phyloP scores from a whole-genome alignment of 2,797 vertebrate species.

The Falco naumanni region DNA sequence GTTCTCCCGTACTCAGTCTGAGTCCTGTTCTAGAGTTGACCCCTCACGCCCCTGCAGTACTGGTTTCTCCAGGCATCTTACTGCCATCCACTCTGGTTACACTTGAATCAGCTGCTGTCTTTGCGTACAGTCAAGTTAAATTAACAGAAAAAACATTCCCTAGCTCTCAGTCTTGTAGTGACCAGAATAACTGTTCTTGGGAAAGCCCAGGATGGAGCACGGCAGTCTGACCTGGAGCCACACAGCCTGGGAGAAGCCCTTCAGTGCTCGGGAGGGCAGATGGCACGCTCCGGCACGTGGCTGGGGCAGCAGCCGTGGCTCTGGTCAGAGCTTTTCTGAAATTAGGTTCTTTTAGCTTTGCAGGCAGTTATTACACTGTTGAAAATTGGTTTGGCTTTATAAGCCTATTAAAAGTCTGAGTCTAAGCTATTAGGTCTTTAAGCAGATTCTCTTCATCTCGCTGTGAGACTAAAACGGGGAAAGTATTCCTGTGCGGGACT shows the following conservation, averaged over 20 bases:
- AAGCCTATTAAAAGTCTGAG: not conserved
- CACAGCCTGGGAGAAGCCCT: not conserved
- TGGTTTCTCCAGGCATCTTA: not conserved
- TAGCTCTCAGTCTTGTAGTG: not conserved
- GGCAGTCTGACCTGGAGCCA: not conserved
- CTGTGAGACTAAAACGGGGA: not conserved
- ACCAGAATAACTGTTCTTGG: not conserved
- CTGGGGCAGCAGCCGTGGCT: not conserved
- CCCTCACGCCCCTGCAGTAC: not conserved
- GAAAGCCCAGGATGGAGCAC: not conserved
- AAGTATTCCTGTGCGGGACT: not conserved
- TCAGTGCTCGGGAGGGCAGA: not conserved
- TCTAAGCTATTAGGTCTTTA: not conserved
- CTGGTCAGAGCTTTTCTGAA: not conserved
- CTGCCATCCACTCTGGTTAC: not conserved
- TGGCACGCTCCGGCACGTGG: fast-evolving
- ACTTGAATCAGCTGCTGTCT: not conserved
- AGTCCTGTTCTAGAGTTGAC: not conserved
- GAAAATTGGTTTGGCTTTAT: not conserved
- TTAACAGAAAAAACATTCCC: not conserved
- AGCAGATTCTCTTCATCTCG: not conserved
- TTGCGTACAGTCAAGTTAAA: not conserved
- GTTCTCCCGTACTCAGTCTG: not conserved
- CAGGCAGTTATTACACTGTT: not conserved
- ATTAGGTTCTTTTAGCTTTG: not conserved